phyloP scores from a whole-genome alignment of 2,113 vertebrate genomes.

The Indicator indicator region DNA sequence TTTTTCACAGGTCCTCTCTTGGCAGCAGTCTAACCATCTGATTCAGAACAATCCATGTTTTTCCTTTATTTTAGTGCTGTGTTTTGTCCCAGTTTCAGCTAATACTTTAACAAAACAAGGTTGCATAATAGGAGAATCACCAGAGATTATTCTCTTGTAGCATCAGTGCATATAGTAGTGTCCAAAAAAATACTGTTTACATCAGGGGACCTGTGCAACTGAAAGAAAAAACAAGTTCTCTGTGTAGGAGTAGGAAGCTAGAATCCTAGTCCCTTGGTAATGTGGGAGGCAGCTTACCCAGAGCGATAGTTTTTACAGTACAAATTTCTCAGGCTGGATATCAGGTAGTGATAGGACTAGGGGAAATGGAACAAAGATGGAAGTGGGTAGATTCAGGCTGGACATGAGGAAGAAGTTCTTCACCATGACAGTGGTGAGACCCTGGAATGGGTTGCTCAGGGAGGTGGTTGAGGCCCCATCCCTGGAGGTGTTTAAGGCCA shows the following conservation, averaged over 20 bases:
- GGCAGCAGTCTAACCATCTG: neutral
- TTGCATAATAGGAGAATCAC: neutral
- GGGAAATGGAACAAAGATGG: no score
- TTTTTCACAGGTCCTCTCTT: neutral
- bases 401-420: no score
- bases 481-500: no score
- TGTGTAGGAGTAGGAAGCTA: neutral
- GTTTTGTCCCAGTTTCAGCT: neutral
- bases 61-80: neutral
- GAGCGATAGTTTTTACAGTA: neutral
- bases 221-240: neutral
- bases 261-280: neutral
- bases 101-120: neutral
- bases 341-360: no score
- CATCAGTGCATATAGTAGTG: neutral
- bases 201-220: neutral
- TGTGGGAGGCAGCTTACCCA: neutral
- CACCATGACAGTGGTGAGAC: no score
- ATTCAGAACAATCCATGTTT: neutral
- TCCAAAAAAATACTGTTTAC: neutral
- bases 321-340: neutral
- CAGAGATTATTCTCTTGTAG: neutral
- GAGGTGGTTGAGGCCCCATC: no score
- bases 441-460: no score
- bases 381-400: no score